Conservation (phyloP, 2,797 vertebrate species). For the Neostethus bicornis region DNA sequence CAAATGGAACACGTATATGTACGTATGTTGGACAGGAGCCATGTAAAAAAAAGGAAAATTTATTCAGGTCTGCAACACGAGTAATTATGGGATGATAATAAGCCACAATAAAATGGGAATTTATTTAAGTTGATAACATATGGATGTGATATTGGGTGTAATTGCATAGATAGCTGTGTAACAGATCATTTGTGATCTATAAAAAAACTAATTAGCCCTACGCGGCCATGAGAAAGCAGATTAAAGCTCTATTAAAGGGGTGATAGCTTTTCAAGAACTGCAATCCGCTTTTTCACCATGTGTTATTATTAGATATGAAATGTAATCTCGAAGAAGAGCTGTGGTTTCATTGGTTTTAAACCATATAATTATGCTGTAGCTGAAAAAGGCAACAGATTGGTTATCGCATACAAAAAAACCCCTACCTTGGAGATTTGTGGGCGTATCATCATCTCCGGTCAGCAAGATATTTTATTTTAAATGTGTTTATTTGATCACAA, state of each 20-base stretch:
- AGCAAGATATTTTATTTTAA: not conserved
- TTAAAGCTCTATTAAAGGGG: conserved; percentile 10
- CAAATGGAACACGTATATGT: not conserved
- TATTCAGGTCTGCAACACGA: no score
- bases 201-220: conserved; percentile 14
- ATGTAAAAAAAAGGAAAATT: conserved; percentile 34
- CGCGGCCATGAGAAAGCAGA: conserved; percentile 27
- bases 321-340: not conserved
- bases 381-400: not conserved
- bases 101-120: conserved; percentile 37
- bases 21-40: conserved; percentile 13
- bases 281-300: conserved; percentile 5
- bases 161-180: not conserved
- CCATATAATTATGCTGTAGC: not conserved
- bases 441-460: conserved; percentile 5
- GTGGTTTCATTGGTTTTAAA: not conserved
- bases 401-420: conserved; percentile 6
- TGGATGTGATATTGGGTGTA: conserved; percentile 4
- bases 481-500: no score
- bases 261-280: conserved; percentile 10
- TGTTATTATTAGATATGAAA: not conserved
- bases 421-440: not conserved
- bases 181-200: conserved; percentile 3
- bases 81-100: no score
- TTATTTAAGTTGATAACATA: conserved; percentile 6